Conservation (phyloP, 1,140 invertebrate genomes). For the Bombus consobrinus region DNA sequence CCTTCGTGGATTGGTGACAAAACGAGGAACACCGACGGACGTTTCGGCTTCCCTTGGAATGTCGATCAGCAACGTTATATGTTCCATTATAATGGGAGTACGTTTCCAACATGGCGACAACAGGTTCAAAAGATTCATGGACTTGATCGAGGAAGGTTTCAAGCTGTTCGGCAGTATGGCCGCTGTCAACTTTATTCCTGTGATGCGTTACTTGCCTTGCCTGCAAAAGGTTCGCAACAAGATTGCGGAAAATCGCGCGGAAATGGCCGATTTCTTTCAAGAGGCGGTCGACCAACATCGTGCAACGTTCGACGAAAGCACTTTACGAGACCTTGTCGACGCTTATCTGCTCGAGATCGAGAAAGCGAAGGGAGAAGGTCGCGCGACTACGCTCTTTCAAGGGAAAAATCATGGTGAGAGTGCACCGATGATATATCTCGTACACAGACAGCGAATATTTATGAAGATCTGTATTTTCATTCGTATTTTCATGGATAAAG, state of each 20-base stretch:
- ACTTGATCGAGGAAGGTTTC: slow-evolving; percentile 94
- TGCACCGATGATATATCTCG: slow-evolving; percentile 64
- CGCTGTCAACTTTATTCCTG: slow-evolving; percentile 87
- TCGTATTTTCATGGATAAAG: no score
- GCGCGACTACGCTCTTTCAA: slow-evolving; percentile 88
- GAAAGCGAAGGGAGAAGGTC: slow-evolving; percentile 89
- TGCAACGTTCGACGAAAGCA: slow-evolving; percentile 88
- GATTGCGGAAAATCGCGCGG: slow-evolving; percentile 90
- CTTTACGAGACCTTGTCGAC: slow-evolving; percentile 93
- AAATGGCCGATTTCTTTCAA: slow-evolving; percentile 93
- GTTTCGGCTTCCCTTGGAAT: slow-evolving; percentile 89
- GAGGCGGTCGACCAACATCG: slow-evolving; percentile 92
- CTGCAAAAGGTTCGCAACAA: slow-evolving; percentile 88
- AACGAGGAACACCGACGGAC: slow-evolving; percentile 86
- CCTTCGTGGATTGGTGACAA: slow-evolving; percentile 85
- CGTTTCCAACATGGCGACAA: slow-evolving; percentile 90
- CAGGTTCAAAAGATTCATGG: slow-evolving; percentile 90
- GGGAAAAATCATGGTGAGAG: slow-evolving; percentile 88
- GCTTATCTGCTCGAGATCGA: slow-evolving; percentile 93
- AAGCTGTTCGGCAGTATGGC: slow-evolving; percentile 88
- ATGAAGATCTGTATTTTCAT: no score
- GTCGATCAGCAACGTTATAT: slow-evolving; percentile 95
- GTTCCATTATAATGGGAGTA: slow-evolving; percentile 94
- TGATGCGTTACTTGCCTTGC: slow-evolving; percentile 89
- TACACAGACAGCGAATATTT: no score